Percentiles rank a stretch among this genome's conserved stretches.
Evolutionary conservation across 2,888 invertebrate species (phyloP).

Genomic region (Cenopis cana): DNA sequence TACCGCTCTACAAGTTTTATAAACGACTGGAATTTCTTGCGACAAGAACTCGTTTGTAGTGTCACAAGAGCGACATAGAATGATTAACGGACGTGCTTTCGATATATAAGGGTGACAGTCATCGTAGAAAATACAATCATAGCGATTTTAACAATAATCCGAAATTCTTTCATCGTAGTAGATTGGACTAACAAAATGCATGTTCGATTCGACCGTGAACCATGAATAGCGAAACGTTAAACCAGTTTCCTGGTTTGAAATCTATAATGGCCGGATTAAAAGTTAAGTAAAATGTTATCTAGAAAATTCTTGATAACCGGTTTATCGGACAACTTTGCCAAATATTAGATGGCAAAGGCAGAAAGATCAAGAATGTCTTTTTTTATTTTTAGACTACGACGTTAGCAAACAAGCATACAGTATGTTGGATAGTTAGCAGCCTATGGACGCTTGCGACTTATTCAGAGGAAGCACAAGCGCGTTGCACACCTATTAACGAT

Average conservation of each 20-base stretch:
- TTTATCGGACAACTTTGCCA: conserved; percentile 28
- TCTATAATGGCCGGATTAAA: conserved; percentile 25
- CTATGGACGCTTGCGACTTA: too few relatives aligned
- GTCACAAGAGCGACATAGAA: conserved; percentile 9
- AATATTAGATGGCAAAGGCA: conserved; percentile 1
- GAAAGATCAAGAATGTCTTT: neutral
- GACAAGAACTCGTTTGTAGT: conserved; percentile 12
- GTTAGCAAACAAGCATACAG: too few relatives aligned
- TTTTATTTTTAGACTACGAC: too few relatives aligned
- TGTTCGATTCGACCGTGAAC: conserved; percentile 29
- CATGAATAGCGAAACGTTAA: conserved; percentile 31
- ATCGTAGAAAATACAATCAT: conserved; percentile 4
- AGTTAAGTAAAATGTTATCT: conserved; percentile 29
- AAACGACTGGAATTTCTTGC: conserved; percentile 23
- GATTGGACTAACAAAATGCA: conserved; percentile 18
- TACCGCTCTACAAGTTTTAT: neutral
- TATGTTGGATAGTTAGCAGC: too few relatives aligned
- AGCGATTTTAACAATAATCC: conserved; percentile 2
- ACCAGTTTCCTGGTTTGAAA: conserved; percentile 41
- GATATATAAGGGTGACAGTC: neutral
- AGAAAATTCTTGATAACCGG: conserved; percentile 39
- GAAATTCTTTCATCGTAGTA: conserved; percentile 8
- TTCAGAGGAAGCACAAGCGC: too few relatives aligned
- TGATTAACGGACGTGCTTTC: neutral
- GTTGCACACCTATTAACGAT: too few relatives aligned